phyloP scores from a whole-genome alignment of 2,797 vertebrate species.

The Falco biarmicus region DNA sequence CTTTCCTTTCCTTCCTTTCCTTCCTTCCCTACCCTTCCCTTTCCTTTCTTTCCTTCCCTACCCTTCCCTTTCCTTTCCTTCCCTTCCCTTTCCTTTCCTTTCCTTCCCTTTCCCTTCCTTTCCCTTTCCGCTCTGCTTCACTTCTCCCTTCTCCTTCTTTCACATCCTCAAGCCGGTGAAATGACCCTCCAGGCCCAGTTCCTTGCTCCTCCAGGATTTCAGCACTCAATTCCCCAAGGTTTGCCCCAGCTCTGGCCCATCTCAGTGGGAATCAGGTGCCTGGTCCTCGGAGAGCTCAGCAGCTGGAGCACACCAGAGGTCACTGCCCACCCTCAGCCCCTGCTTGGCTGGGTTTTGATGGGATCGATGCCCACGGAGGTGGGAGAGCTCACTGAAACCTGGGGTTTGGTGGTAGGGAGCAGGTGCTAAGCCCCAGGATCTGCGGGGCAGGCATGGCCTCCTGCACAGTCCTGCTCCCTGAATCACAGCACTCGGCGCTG shows the following conservation, averaged over 20 bases:
- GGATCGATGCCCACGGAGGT: not conserved
- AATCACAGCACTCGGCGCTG: not conserved
- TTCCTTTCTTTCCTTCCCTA: too few relatives aligned
- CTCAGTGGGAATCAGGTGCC: not conserved
- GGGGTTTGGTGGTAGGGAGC: not conserved
- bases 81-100: too few relatives aligned
- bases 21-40: too few relatives aligned
- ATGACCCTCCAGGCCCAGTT: not conserved
- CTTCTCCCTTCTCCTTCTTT: too few relatives aligned
- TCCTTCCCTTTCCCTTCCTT: too few relatives aligned
- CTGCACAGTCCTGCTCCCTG: not conserved
- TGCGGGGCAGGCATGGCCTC: accelerated
- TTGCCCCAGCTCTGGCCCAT: not conserved
- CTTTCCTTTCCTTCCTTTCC: too few relatives aligned
- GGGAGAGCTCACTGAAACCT: not conserved
- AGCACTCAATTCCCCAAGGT: not conserved
- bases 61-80: too few relatives aligned
- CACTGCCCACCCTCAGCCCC: not conserved
- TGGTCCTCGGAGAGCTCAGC: not conserved
- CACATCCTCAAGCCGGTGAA: not conserved
- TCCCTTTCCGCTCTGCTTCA: too few relatives aligned
- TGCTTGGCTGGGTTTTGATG: accelerated
- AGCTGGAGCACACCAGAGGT: not conserved
- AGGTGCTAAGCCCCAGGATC: not conserved
- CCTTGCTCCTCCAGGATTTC: not conserved